Base-by-base conservation (phyloP, 2,113 vertebrate species). In the Apeltes quadracus region DNA sequence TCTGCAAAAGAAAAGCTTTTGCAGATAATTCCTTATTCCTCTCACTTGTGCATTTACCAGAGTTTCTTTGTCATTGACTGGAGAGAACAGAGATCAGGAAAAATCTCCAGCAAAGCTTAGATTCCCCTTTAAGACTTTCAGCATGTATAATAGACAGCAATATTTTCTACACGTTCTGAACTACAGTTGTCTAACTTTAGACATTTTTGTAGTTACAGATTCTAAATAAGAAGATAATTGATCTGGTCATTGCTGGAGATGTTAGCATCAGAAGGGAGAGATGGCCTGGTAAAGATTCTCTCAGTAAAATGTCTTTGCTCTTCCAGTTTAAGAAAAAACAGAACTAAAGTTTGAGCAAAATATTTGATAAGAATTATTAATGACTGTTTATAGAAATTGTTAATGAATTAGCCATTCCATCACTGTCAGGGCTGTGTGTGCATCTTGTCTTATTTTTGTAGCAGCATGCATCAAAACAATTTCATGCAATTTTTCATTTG, bases 61-160 rank as follows among this genome's bases (percentile, higher is more conserved):
- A 87, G 69, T 84, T 88, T 88, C 29, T 13, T 69, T 84, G 75
- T 72, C 67, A 68, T 75, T 75, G 80, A 72, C 69, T 69, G 22
- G 36, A 64, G 69, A 70, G 64, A 64, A 62, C 16, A 59, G 22
- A 71, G 56, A 59, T 69, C 20, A 59, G 56, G 59, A 62, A 65
- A 56, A 63, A 82, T 74, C 61, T 75, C 51, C 44, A 61, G 36
- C 67, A 76, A 20, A 83, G 58, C 43, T 72, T 72, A 53, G 48
- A 85, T 81, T 69, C 68, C 22, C 79, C 67, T 65, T 65, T 14
- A 82, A 46, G 46, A 65, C 57, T 61, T 82, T 25, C 36, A 54
- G 20, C 38, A 66, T 77, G 71, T 90, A 90, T 80, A 82, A 87
- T 86, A 78, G 59, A 88, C 67, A 50, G 74, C 65, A 62, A 74